Percentiles rank a stretch among this genome's conserved stretches.
Evolutionary conservation across 1,140 invertebrate species (phyloP).

Genomic region (Schmidtea mediterranea): DNA sequence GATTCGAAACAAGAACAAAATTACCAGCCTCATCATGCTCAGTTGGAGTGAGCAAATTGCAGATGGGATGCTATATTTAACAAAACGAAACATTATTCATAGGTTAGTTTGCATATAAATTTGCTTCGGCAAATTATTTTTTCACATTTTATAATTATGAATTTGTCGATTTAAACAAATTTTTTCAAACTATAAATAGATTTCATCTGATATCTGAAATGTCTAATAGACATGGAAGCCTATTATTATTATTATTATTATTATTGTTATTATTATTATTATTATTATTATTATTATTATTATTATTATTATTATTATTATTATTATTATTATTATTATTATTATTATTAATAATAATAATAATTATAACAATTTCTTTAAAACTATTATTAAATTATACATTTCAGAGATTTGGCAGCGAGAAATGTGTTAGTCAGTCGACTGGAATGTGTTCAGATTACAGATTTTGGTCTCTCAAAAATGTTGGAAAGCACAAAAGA

Average conservation of each 20-base stretch:
- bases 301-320: no score
- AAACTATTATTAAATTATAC: no score
- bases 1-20: not conserved
- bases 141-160: slow-evolving; percentile 2
- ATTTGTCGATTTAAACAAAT: no score
- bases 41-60: slow-evolving; percentile 33
- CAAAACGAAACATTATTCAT: slow-evolving; percentile 27
- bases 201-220: no score
- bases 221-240: no score
- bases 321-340: no score
- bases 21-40: slow-evolving; percentile 2
- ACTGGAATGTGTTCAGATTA: not conserved
- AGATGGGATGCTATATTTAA: slow-evolving; percentile 82
- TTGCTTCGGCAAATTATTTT: slow-evolving; percentile 29
- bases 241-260: no score
- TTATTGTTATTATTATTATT: no score
- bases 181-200: no score
- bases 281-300: no score
- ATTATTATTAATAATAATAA: no score
- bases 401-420: slow-evolving; percentile 3
- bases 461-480: slow-evolving; percentile 2
- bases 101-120: slow-evolving; percentile 9
- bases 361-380: no score
- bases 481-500: not conserved
- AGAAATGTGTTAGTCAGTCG: slow-evolving; percentile 3